Evolutionary conservation across 2,888 invertebrate genomes (phyloP).

Genomic region (Pterobdella sp.): DNA sequence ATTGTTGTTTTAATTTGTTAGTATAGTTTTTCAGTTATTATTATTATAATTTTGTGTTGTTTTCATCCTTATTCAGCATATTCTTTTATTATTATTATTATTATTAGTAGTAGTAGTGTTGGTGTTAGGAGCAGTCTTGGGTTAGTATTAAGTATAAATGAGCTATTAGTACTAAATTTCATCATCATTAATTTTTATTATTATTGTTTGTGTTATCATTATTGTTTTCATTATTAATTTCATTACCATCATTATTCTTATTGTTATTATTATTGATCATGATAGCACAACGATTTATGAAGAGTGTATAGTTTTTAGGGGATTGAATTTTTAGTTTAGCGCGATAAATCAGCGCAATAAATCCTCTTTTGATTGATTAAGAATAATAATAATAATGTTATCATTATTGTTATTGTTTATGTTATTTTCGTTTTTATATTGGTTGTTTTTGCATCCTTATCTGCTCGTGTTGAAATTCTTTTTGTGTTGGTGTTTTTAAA

Average conservation of each 20-base stretch:
- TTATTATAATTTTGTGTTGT: too few species aligned
- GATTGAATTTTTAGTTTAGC: background rate
- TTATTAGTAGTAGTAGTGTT: too few species aligned
- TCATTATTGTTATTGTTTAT: background rate
- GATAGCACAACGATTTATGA: too few species aligned
- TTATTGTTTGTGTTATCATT: background rate
- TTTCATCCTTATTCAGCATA: background rate
- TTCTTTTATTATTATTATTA: background rate
- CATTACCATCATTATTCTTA: background rate
- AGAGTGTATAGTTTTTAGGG: background rate
- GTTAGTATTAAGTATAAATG: too few species aligned
- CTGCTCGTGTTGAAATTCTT: too few species aligned
- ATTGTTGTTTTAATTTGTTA: too few species aligned
- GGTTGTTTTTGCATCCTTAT: too few species aligned
- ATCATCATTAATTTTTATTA: background rate
- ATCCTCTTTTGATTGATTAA: background rate
- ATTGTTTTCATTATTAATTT: background rate
- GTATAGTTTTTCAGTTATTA: too few species aligned
- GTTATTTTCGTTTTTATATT: background rate
- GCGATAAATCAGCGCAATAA: background rate
- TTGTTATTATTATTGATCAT: background rate
- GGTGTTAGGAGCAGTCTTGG: too few species aligned
- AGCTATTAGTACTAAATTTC: background rate
- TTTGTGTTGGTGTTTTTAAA: too few species aligned
- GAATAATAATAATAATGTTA: constrained; percentile 2